Evolutionary conservation across 2,113 vertebrate genomes (phyloP).

Genomic region (Mesocricetus auratus): DNA sequence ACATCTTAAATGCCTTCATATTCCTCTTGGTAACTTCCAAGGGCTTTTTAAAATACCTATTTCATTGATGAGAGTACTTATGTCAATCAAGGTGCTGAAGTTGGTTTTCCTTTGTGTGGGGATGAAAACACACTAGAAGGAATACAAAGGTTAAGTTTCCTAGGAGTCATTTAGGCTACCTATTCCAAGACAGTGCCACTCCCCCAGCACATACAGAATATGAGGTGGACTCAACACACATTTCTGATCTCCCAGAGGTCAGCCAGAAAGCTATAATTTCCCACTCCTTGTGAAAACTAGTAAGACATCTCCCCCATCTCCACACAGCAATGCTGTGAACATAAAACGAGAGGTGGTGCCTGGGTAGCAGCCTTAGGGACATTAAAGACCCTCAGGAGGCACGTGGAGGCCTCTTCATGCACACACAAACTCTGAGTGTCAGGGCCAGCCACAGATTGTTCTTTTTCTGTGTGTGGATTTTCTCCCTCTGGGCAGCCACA

Average conservation of each 20-base stretch:
- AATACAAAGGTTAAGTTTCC: background rate
- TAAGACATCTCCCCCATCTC: background rate
- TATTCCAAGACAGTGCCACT: background rate
- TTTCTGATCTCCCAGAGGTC: constrained; percentile 46
- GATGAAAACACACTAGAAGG: background rate
- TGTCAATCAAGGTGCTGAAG: constrained; percentile 19
- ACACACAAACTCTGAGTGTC: background rate
- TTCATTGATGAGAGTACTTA: background rate
- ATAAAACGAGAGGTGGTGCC: background rate
- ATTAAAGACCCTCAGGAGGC: constrained; percentile 33
- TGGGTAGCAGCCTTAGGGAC: background rate
- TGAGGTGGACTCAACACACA: background rate
- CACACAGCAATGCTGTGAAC: background rate
- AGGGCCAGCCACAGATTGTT: background rate
- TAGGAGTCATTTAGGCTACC: background rate
- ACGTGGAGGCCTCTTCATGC: background rate
- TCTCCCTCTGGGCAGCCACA: constrained; percentile 43
- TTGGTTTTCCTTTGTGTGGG: background rate
- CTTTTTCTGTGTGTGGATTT: constrained; percentile 38
- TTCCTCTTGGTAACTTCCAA: constrained; percentile 41
- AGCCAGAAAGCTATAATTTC: constrained; percentile 24
- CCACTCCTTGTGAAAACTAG: constrained; percentile 26
- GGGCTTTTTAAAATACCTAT: background rate
- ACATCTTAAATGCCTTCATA: constrained; percentile 3
- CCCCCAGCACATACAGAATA: constrained; percentile 3